A percentile compares a stretch with the other conserved stretches of the same genome.
Conservation (phyloP, 2,888 invertebrate genomes). For the Masnerella sp. region DNA sequence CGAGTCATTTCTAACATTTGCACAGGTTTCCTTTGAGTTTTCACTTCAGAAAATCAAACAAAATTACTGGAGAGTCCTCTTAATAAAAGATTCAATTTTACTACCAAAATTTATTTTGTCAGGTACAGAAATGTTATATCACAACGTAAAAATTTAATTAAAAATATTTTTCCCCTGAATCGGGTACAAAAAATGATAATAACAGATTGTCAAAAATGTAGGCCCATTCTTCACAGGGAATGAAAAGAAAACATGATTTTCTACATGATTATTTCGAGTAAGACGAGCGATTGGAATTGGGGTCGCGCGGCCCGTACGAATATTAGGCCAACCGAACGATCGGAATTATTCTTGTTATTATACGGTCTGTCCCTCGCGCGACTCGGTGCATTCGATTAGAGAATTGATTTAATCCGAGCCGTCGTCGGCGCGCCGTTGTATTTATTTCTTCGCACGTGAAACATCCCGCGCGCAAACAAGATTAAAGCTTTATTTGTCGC, state of each 20-base stretch:
- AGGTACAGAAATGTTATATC: too few relatives aligned
- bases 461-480: constrained; percentile 40
- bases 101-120: too few relatives aligned
- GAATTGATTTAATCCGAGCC: constrained; percentile 71
- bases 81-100: too few relatives aligned
- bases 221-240: constrained; percentile 30
- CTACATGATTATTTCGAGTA: constrained; percentile 38
- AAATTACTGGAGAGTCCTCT: too few relatives aligned
- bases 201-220: too few relatives aligned
- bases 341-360: constrained; percentile 71
- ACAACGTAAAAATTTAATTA: too few relatives aligned
- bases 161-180: too few relatives aligned
- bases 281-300: constrained; percentile 43
- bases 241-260: constrained; percentile 55
- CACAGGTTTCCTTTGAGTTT: too few relatives aligned
- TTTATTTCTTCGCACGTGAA: constrained; percentile 49
- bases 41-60: too few relatives aligned
- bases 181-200: too few relatives aligned
- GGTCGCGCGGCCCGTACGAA: constrained; percentile 65
- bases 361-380: constrained; percentile 63
- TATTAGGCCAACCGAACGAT: constrained; percentile 64
- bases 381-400: constrained; percentile 76
- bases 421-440: constrained; percentile 59
- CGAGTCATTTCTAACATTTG: too few relatives aligned
- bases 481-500: constrained; percentile 58